Evolutionary conservation across 2,888 invertebrate species (phyloP).

Genomic region (Dryadula phaetusa): DNA sequence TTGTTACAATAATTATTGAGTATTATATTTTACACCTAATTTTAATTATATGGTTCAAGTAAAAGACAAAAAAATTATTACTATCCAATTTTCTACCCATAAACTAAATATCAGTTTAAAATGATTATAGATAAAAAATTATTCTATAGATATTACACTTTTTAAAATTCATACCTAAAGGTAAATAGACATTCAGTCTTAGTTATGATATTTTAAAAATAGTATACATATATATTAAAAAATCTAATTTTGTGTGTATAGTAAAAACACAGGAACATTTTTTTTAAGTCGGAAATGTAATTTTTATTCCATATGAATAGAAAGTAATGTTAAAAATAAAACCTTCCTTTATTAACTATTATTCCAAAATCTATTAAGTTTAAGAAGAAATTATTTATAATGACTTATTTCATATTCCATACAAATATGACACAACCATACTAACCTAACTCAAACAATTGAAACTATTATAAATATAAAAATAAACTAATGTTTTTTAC

Average conservation of each 20-base stretch:
- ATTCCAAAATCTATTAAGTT: too few relatives aligned
- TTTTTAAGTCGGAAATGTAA: not conserved
- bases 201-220: slow-evolving; percentile 29
- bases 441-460: too few relatives aligned
- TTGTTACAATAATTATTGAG: too few relatives aligned
- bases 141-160: slow-evolving; percentile 1
- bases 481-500: too few relatives aligned
- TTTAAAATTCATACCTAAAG: slow-evolving; percentile 18
- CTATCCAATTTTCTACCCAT: not conserved
- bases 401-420: too few relatives aligned
- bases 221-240: not conserved
- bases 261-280: slow-evolving; percentile 8
- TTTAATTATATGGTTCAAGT: too few relatives aligned
- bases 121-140: slow-evolving; percentile 10
- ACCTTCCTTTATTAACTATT: too few relatives aligned
- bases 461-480: too few relatives aligned
- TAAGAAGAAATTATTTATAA: too few relatives aligned
- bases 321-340: too few relatives aligned
- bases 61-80: not conserved
- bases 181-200: slow-evolving; percentile 42
- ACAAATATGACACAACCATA: too few relatives aligned
- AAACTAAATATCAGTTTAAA: slow-evolving; percentile 3
- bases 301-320: not conserved
- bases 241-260: slow-evolving; percentile 7
- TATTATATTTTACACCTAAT: not conserved